phyloP scores from a whole-genome alignment of 2,888 invertebrate genomes.

The Patella depressa region DNA sequence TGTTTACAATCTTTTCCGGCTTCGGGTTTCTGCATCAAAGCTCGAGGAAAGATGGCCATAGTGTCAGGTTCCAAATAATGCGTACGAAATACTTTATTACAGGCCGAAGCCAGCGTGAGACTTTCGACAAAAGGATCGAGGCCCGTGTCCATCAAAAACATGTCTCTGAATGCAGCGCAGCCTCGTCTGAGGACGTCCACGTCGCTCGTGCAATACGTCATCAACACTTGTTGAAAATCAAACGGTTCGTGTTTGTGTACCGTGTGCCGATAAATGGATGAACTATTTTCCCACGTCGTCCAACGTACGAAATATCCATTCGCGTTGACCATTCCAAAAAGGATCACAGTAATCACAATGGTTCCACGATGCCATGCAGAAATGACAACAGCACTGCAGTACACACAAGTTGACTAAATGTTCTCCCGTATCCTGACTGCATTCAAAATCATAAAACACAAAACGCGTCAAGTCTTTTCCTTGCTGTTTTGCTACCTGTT shows the following conservation, averaged over 20 bases:
- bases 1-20: too few species aligned
- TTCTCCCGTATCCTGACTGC: not conserved
- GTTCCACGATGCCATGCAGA: not conserved
- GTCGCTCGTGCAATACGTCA: too few species aligned
- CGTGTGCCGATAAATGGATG: not conserved
- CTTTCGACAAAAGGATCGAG: not conserved
- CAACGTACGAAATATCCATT: not conserved
- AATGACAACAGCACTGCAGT: not conserved
- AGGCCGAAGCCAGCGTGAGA: not conserved
- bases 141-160: not conserved
- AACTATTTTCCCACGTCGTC: not conserved
- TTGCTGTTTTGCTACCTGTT: not conserved
- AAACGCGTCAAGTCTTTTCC: not conserved
- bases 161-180: too few species aligned
- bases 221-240: too few species aligned
- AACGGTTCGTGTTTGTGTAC: too few species aligned
- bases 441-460: not conserved
- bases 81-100: not conserved
- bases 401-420: not conserved
- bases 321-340: not conserved
- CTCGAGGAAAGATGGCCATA: too few species aligned
- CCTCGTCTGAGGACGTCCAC: too few species aligned
- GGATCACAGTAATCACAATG: not conserved
- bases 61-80: too few species aligned
- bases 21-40: too few species aligned